phyloP scores from a whole-genome alignment of 2,113 vertebrate genomes.

The Paradisaea rubra region DNA sequence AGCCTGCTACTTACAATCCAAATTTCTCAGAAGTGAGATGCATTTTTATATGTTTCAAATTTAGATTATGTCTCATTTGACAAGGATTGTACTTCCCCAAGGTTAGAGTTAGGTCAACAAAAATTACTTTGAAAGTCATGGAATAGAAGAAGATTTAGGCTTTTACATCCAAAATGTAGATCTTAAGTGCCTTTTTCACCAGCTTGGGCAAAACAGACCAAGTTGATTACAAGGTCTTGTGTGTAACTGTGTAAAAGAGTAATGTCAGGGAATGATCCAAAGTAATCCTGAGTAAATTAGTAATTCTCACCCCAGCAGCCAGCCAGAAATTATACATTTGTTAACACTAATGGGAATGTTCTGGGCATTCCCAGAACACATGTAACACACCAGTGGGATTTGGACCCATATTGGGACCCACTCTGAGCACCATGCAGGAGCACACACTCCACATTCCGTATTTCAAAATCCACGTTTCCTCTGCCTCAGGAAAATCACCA shows the following conservation, averaged over 20 bases:
- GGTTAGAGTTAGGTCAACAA: neutral
- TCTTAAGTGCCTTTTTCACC: neutral
- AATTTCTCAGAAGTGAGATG: neutral
- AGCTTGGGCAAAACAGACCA: neutral
- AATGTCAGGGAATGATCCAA: neutral
- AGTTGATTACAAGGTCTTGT: neutral
- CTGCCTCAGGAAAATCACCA: neutral
- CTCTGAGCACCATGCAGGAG: fast-evolving
- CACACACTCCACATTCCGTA: neutral
- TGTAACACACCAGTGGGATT: neutral
- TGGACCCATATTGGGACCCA: neutral
- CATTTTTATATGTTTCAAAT: neutral
- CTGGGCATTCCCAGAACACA: neutral
- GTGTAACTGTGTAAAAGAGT: neutral
- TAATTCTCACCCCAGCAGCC: neutral
- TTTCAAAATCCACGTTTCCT: neutral
- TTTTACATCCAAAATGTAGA: neutral
- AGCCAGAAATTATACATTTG: neutral
- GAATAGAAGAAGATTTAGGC: neutral
- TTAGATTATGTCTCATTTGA: neutral
- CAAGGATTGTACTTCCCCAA: neutral
- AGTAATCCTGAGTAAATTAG: neutral
- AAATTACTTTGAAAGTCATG: neutral
- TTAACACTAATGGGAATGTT: neutral
- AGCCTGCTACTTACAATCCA: neutral